These are phyloP conservation scores for Hirudinaria manillensis DNA, from an alignment of 2,888 invertebrate genomes.

Conservation along the genomic window DNA sequence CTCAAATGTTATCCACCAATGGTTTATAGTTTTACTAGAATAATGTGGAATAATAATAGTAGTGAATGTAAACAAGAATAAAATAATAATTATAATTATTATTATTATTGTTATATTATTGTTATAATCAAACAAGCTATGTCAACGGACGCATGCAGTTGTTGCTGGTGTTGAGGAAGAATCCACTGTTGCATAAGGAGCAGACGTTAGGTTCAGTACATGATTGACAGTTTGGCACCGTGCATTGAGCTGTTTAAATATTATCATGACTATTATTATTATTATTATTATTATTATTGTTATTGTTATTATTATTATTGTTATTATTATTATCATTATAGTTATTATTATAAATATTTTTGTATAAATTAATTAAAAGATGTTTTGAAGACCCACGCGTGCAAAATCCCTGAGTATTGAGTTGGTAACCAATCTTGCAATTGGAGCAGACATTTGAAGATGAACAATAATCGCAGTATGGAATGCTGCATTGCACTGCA, in stretches of 20 bases:
- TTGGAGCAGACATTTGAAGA: slow-evolving; percentile 2
- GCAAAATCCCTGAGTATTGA: not conserved
- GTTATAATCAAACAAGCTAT: not conserved
- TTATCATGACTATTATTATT: not conserved
- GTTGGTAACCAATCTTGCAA: slow-evolving; percentile 13
- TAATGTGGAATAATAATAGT: too few relatives aligned
- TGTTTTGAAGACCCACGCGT: too few relatives aligned
- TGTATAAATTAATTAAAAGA: too few relatives aligned
- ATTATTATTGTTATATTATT: too few relatives aligned
- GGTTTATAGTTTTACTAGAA: too few relatives aligned
- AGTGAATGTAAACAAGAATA: too few relatives aligned
- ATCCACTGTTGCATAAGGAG: not conserved
- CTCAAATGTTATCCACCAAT: too few relatives aligned
- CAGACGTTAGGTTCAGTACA: slow-evolving; percentile 21
- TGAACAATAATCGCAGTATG: not conserved
- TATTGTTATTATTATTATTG: not conserved
- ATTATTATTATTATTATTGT: not conserved
- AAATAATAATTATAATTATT: too few relatives aligned
- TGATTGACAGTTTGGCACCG: slow-evolving; percentile 17
- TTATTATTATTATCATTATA: too few relatives aligned
- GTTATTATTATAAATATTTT: too few relatives aligned
- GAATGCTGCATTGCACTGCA: slow-evolving; percentile 20
- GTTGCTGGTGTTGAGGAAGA: not conserved
- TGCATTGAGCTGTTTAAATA: slow-evolving; percentile 5
- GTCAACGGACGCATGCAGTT: not conserved